These are phyloP conservation scores for Drosophila sordidula DNA, from an alignment of 2,888 invertebrate genomes.

Conservation along the genomic window DNA sequence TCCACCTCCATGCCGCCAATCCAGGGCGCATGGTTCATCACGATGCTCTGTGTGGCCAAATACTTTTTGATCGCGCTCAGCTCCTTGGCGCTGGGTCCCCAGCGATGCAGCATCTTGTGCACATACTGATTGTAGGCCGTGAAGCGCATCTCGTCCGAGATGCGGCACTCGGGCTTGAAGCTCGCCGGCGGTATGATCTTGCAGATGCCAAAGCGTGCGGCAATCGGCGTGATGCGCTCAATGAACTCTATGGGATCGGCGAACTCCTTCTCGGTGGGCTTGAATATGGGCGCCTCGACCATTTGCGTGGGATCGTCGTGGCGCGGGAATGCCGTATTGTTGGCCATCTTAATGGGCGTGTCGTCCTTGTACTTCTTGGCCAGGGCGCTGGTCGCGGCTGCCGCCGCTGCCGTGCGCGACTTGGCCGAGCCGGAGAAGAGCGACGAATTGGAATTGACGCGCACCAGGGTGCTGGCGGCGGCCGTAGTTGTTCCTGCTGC, in stretches of 20 bases:
- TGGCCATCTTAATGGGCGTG: slow-evolving; percentile 84
- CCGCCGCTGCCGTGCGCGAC: slow-evolving; percentile 70
- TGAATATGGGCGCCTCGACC: slow-evolving; percentile 91
- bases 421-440: slow-evolving; percentile 84
- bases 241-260: slow-evolving; percentile 94
- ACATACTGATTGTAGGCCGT: slow-evolving; percentile 96
- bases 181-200: slow-evolving; percentile 93
- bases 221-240: slow-evolving; percentile 90
- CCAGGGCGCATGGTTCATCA: slow-evolving; percentile 91
- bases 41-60: slow-evolving; percentile 91
- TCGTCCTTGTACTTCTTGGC: slow-evolving; percentile 85
- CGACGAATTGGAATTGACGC: slow-evolving; percentile 85
- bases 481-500: slow-evolving; percentile 25
- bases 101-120: slow-evolving; percentile 93
- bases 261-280: slow-evolving; percentile 93
- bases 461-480: slow-evolving; percentile 63
- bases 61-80: slow-evolving; percentile 93
- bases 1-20: slow-evolving; percentile 97
- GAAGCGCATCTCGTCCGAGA: slow-evolving; percentile 94
- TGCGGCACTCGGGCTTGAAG: slow-evolving; percentile 92
- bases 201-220: slow-evolving; percentile 94
- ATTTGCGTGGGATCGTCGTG: slow-evolving; percentile 86
- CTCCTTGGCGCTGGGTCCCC: slow-evolving; percentile 95
- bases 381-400: slow-evolving; percentile 63
- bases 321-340: slow-evolving; percentile 86